Conservation (phyloP, 2,888 invertebrate species). For the Spodoptera exigua region DNA sequence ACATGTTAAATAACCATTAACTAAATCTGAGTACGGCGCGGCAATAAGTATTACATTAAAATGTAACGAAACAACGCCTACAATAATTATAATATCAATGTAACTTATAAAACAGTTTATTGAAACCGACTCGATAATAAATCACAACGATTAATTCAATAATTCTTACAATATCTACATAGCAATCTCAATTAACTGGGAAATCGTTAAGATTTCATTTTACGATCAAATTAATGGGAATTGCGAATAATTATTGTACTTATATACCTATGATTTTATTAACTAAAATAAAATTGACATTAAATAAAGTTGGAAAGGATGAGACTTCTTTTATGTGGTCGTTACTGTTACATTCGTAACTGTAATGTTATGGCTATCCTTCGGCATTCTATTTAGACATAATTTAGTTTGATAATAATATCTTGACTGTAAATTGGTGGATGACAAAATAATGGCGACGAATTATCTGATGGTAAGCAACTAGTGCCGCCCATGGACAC, state of each 20-base stretch:
- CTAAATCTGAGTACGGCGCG: too few relatives aligned
- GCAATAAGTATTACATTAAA: background rate
- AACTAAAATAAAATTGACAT: conserved; percentile 52
- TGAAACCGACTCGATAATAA: conserved; percentile 29
- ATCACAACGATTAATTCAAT: conserved; percentile 59
- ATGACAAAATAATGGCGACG: too few relatives aligned
- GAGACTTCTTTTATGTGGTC: conserved; percentile 28
- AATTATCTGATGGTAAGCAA: too few relatives aligned
- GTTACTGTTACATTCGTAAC: background rate
- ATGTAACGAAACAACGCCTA: conserved; percentile 16
- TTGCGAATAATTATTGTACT: conserved; percentile 53
- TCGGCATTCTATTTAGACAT: too few relatives aligned
- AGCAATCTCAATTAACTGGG: conserved; percentile 62
- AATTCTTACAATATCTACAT: conserved; percentile 58
- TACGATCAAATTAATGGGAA: conserved; percentile 47
- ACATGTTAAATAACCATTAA: too few relatives aligned
- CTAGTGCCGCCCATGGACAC: too few relatives aligned
- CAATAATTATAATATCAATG: conserved; percentile 37
- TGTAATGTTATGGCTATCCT: background rate
- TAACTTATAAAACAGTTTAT: conserved; percentile 22
- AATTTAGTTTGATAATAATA: too few relatives aligned
- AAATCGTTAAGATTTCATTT: conserved; percentile 55
- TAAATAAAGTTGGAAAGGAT: conserved; percentile 37
- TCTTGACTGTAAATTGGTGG: too few relatives aligned
- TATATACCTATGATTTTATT: conserved; percentile 62